Base-by-base conservation (phyloP, 2,888 invertebrate genomes). In the Germaria angustata region DNA sequence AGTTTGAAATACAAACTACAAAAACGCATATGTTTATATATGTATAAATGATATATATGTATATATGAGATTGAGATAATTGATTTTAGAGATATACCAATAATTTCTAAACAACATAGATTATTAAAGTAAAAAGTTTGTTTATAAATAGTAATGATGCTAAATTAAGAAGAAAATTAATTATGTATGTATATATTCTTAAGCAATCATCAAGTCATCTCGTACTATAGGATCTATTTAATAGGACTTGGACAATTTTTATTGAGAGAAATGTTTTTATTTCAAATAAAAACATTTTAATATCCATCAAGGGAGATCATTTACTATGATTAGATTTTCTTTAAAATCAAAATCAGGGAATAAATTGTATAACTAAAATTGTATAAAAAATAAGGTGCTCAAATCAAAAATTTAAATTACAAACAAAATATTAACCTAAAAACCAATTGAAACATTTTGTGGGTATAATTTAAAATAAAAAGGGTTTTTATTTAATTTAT, bases 401-500 rank as follows among this genome's bases (percentile, higher is more conserved):
- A 17, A 68, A 46, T 15, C 2, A 34, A 55, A 65, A 39, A 32
- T 34, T 57, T 20, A 8, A 77, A 41, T 55, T 57, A 66, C 32
- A 57, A 61, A 24, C 4, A 24, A 75, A 32, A 7, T 28, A 39
- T 22, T 0, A 59, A 49, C 32, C 51, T 61, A 41, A 34, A 68
- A 61, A 68, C 49, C 59, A 49, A 77, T 41, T 61, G 39, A 73
- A 68, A 68, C 68, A 77, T 51, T 66, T 59, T 11, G 22, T 34
- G 41, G 24, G 46, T 55, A 55, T 13, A 65, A 65, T 65, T 55
- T 36, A 15, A 55, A 55, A 39, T 22, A 51, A 68, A 76, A 76
- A 28, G 49, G 7, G 11, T 24, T 32, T 77, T 77, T 81, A 72
- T 72, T 72, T 65, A 73, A 65, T 69, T 71, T 66, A 66, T 71